Evolutionary conservation across 2,797 vertebrate species (phyloP).

Genomic region (Caiman crocodilus): DNA sequence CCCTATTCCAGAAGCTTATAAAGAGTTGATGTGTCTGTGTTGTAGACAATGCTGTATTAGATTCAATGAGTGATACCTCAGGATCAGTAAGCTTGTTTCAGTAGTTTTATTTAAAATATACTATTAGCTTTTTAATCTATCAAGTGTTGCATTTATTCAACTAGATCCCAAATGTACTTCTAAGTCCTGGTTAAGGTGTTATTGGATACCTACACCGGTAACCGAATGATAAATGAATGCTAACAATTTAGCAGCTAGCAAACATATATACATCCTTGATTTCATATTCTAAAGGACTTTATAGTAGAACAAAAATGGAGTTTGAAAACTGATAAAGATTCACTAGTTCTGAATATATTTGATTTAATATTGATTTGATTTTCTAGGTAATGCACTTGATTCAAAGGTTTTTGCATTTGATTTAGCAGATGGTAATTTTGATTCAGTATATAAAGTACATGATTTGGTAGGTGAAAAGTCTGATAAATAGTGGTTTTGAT

Average conservation of each 20-base stretch:
- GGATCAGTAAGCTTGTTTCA: neutral
- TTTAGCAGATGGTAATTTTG: slow-evolving; percentile 33
- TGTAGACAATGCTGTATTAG: neutral
- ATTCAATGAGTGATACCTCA: neutral
- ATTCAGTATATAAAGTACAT: neutral
- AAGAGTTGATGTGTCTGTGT: neutral
- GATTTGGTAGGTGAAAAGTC: neutral
- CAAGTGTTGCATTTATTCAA: neutral
- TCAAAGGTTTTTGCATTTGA: slow-evolving; percentile 6
- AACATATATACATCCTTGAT: neutral
- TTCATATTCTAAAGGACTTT: neutral
- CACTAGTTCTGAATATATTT: neutral
- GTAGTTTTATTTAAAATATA: neutral
- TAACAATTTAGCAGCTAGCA: neutral
- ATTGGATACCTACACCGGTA: neutral
- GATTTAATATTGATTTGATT: slow-evolving; percentile 40
- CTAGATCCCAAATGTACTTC: neutral
- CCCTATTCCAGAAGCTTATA: neutral
- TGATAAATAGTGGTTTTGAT: slow-evolving; percentile 35
- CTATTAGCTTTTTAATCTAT: neutral
- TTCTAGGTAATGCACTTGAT: slow-evolving; percentile 1
- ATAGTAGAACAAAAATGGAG: neutral
- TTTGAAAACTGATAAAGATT: neutral
- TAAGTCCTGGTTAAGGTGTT: neutral
- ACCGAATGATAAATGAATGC: neutral